Percentiles rank a stretch among this genome's conserved stretches.
Evolutionary conservation across 2,797 vertebrate species (phyloP).

Genomic region (Microctenopoma lineatum): DNA sequence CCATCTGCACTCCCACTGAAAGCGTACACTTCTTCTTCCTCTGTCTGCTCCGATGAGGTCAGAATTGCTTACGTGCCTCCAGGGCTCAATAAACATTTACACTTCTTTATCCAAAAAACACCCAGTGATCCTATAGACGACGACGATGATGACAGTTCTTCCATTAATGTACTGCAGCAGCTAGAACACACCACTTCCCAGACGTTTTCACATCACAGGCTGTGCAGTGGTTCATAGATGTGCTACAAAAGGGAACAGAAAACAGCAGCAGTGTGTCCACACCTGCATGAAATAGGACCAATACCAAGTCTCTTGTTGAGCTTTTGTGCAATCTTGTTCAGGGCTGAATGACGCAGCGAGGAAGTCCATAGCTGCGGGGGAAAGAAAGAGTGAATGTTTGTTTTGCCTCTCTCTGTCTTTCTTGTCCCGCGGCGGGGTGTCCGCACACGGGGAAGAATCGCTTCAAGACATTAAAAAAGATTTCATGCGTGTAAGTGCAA

Average conservation of each 20-base stretch:
- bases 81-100: conserved; percentile 73
- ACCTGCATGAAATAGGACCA: conserved; percentile 57
- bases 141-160: conserved; percentile 68
- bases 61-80: conserved; percentile 65
- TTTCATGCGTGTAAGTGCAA: conserved; percentile 36
- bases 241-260: conserved; percentile 1
- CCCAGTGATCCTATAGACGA: conserved; percentile 49
- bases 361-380: conserved; percentile 46
- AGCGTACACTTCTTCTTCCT: conserved; percentile 14
- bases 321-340: conserved; percentile 43
- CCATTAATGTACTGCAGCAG: conserved; percentile 42
- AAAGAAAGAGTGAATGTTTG: conserved; percentile 29
- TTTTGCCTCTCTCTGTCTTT: conserved; percentile 11
- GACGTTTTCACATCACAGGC: conserved; percentile 22
- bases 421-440: background rate
- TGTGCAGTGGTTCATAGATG: conserved; percentile 19
- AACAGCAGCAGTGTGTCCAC: conserved; percentile 26
- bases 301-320: conserved; percentile 33
- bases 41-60: conserved; percentile 70
- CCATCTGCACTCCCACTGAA: conserved; percentile 58
- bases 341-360: conserved; percentile 46
- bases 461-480: conserved; percentile 22
- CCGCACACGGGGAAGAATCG: conserved; percentile 28
- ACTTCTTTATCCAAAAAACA: conserved; percentile 37
- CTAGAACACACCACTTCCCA: conserved; percentile 15